Base-by-base conservation (phyloP, 1,140 invertebrate species). In the Drosophila lacteicornis region DNA sequence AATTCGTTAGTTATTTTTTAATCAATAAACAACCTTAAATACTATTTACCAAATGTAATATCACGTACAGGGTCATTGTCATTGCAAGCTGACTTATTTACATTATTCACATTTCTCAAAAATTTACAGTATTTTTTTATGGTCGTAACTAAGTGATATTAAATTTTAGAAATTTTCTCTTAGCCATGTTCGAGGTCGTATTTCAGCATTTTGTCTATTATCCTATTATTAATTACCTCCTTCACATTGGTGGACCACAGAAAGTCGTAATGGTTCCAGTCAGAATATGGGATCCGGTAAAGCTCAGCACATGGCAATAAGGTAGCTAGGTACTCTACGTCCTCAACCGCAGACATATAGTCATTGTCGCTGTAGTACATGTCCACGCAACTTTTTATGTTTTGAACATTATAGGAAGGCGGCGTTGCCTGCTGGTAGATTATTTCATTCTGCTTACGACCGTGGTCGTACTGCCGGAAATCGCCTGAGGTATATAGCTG, bases 311-410 rank as follows among this genome's bases (percentile, higher is more conserved):
- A 94, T 0, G 85, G 85, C 6, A 95, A 75, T 36, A 92, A 71
- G 1, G 85, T 85, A 25, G 92, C 93, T 30, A 95, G 69, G 51
- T 79, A 82, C 17, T 92, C 85, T 0, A 94, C 93, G 80, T 94
- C 94, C 56, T 92, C 92, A 11, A 94, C 93, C n/a, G 93, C 91
- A 9, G 94, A 94, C 42, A 95, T 91, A 93, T 94, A 94, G 77
- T 97, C 96, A 46, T 94, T 94, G 2, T 94, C 92, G 56, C 95
- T 95, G 75, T 94, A 96, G 78, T 95, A 95, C 30, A 97, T 79
- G 7, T 94, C 94, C 2, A 95, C 93, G 12, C 95, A 96, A 63
- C 94, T 93, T 6, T 93, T 94, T 17, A 96, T 94, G 55, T 94
- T 94, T 19, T 91, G 73, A 7, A 95, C 77, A 47, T 94, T 91